Base-by-base conservation (phyloP, 2,113 vertebrate species). In the Ploceus nigricollis region DNA sequence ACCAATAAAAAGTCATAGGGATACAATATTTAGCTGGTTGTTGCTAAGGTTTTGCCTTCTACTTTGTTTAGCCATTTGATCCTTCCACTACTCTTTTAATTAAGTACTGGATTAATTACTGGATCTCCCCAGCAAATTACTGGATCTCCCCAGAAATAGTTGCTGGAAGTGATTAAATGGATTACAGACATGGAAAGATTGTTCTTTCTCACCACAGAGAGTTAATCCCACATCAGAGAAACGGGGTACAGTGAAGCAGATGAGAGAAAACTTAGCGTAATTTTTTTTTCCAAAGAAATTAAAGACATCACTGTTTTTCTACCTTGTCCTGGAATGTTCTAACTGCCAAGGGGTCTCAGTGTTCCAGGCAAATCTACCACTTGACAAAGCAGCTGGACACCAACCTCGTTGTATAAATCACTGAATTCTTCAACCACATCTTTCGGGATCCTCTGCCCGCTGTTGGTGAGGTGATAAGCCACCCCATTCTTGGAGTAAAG, bases 361-460 rank as follows among this genome's bases (percentile, higher is more conserved):
- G 11, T 22, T 83, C 53, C 76, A 81, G 60, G 25, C 39, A 47
- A 81, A 87, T 22, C 40, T 42, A 64, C 69, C 54, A 25, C 42
- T 31, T 24, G 45, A 22, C 12, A 28, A 21, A 87, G 88, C 20
- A 78, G 57, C 20, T 75, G 58, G 63, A 27, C 80, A 94, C 98
- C 96, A 93, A 99, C 99, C 99, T 99, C 99, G 94, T 99, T 99
- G 99, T 99, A 99, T 98, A 99, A 98, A 98, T 99, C 99, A 91
- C 99, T 99, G 99, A 99, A 99, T 98, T 99, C 99, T 98, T 99
- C 99, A 98, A 99, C 99, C 98, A 99, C 97, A 96, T 99, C 99
- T 97, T 99, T 99, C 95, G 99, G 99, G 98, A 99, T 99, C 97
- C 99, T 98, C 90, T 97, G 98, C 91, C 99, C 99, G 0, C 23